Evolutionary conservation across 1,140 invertebrate species (phyloP).

Genomic region (Nephotettix cincticeps): DNA sequence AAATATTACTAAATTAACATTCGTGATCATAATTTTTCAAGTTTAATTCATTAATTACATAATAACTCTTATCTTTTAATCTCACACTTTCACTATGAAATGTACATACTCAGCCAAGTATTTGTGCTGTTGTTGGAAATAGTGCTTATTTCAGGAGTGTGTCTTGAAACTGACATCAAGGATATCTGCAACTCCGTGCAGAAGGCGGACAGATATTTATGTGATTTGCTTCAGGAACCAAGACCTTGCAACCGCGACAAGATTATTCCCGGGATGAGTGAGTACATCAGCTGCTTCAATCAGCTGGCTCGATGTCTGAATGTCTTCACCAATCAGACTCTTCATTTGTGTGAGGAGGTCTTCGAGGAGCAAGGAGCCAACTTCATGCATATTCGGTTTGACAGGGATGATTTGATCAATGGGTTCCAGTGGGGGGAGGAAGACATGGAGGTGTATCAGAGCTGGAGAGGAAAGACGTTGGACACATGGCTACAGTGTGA

Average conservation of each 20-base stretch:
- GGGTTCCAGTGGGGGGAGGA: neutral
- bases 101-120: too few species aligned
- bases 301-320: neutral
- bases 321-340: neutral
- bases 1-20: too few species aligned
- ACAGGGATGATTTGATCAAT: neutral
- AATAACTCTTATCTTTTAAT: too few species aligned
- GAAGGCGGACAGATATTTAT: neutral
- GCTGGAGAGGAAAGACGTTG: neutral
- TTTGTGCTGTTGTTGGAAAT: too few species aligned
- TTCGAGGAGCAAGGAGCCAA: neutral
- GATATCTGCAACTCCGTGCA: neutral
- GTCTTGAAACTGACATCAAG: neutral
- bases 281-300: neutral
- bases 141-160: too few species aligned
- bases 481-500: neutral
- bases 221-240: neutral
- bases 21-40: too few species aligned
- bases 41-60: too few species aligned
- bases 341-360: neutral
- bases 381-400: conserved; percentile 5
- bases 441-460: neutral
- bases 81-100: too few species aligned
- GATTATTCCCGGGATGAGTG: neutral
- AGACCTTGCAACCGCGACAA: neutral